A percentile compares a stretch with the other conserved stretches of the same genome.
phyloP scores from a whole-genome alignment of 2,113 vertebrate species.

The Pyrgilauda ruficollis region DNA sequence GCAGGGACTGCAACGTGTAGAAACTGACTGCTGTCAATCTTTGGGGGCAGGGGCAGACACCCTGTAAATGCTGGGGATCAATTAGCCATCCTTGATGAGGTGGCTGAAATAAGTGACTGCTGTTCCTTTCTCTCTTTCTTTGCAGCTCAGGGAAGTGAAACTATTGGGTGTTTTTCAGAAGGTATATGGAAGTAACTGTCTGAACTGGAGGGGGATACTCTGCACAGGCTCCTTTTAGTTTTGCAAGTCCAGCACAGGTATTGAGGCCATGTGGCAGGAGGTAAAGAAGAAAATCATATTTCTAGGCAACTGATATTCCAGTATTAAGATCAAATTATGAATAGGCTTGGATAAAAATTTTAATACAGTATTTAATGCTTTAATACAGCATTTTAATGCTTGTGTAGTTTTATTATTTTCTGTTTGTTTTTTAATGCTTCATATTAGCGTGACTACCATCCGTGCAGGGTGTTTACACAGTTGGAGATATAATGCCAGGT shows the following conservation, averaged over 20 bases:
- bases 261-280: neutral
- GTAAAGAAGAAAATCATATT: neutral
- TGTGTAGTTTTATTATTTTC: neutral
- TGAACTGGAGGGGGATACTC: neutral
- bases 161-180: neutral
- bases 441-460: neutral
- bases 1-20: rapidly evolving
- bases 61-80: neutral
- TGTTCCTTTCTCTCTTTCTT: neutral
- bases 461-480: neutral
- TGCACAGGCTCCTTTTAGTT: neutral
- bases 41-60: neutral
- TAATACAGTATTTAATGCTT: neutral
- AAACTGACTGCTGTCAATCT: neutral
- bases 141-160: neutral
- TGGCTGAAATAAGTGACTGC: neutral
- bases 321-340: neutral
- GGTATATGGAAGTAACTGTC: neutral
- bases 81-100: neutral
- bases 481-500: neutral
- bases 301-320: neutral
- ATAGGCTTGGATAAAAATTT: neutral
- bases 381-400: neutral
- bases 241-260: neutral
- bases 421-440: neutral